Conservation (phyloP, 2,888 invertebrate species). For the Hetaerina titia region DNA sequence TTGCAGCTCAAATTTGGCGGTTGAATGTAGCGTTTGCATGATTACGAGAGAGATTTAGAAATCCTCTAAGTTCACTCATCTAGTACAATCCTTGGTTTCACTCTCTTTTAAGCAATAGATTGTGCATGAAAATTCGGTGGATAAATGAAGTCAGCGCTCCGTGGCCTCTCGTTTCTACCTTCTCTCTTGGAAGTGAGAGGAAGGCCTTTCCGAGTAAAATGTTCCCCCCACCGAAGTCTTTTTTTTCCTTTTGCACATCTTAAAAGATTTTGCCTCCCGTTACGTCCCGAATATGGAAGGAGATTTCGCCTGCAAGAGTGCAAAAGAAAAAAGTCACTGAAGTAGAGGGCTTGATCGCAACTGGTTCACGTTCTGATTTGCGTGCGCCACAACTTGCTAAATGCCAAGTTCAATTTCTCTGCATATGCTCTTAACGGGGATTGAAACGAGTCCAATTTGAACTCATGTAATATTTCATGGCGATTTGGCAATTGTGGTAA, state of each 20-base stretch:
- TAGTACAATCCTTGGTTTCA: no score
- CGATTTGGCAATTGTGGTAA: no score
- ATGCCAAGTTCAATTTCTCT: neutral
- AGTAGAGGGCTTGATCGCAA: neutral
- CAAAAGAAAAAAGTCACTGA: neutral
- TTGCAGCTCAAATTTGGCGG: no score
- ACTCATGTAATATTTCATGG: no score
- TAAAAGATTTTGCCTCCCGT: conserved; percentile 7
- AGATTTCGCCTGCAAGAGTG: neutral
- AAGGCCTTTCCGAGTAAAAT: neutral
- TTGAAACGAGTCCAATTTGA: no score
- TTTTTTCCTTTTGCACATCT: neutral
- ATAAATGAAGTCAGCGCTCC: no score
- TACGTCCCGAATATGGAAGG: neutral
- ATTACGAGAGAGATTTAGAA: no score
- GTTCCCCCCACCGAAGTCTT: neutral
- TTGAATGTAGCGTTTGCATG: no score
- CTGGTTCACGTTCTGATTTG: neutral
- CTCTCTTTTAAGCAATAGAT: no score
- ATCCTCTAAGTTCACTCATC: no score
- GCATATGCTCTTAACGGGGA: neutral
- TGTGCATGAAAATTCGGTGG: no score
- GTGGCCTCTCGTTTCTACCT: no score
- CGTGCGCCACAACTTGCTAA: neutral
- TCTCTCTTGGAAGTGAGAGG: neutral